These are phyloP conservation scores for Megastigmus dorsalis DNA, from an alignment of 2,888 invertebrate genomes.

Conservation along the genomic window DNA sequence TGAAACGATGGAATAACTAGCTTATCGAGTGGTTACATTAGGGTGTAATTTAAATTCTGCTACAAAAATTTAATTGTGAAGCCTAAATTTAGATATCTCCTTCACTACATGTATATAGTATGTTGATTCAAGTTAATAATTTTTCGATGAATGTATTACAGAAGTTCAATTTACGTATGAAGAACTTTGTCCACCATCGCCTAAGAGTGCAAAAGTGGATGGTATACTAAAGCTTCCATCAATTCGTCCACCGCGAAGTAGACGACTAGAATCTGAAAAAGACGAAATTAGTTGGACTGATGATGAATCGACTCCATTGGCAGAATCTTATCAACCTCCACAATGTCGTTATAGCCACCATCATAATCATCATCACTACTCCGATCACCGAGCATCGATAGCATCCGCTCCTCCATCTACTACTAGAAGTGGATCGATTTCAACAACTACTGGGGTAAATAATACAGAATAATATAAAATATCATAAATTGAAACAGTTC, in stretches of 20 bases:
- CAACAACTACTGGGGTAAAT: slow-evolving; percentile 62
- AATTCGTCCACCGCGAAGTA: slow-evolving; percentile 48
- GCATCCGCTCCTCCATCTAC: slow-evolving; percentile 64
- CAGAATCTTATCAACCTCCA: slow-evolving; percentile 47
- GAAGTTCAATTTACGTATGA: slow-evolving; percentile 56
- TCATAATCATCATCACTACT: slow-evolving; percentile 47
- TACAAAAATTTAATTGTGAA: no score
- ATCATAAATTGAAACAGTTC: not conserved
- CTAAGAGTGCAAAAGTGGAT: slow-evolving; percentile 34
- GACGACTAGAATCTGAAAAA: slow-evolving; percentile 56
- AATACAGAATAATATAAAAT: slow-evolving; percentile 4
- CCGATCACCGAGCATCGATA: slow-evolving; percentile 64
- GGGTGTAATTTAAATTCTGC: slow-evolving; percentile 59
- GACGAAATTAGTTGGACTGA: slow-evolving; percentile 60
- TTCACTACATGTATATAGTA: no score
- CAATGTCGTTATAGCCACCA: slow-evolving; percentile 54
- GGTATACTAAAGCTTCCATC: slow-evolving; percentile 37
- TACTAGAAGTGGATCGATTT: slow-evolving; percentile 66
- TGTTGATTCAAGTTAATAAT: slow-evolving; percentile 15
- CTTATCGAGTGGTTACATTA: not conserved
- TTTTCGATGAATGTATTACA: slow-evolving; percentile 29
- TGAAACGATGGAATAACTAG: no score
- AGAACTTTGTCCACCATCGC: slow-evolving; percentile 35
- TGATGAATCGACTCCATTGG: slow-evolving; percentile 55
- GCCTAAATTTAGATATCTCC: not conserved